Evolutionary conservation across 2,888 invertebrate genomes (phyloP).

Genomic region (Galeopsomyia nigrocyanea): DNA sequence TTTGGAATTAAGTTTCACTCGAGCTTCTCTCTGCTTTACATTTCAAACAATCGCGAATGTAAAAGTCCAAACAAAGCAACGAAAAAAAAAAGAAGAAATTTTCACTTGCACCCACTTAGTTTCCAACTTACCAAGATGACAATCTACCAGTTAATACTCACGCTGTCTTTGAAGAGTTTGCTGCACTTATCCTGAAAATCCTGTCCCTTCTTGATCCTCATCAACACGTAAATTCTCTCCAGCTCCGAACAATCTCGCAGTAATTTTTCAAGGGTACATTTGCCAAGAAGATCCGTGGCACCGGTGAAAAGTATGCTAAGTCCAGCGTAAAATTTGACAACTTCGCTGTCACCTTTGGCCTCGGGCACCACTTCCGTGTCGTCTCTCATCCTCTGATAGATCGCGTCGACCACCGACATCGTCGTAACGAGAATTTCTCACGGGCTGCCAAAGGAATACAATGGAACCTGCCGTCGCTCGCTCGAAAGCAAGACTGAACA

Average conservation of each 20-base stretch:
- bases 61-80: too few relatives aligned
- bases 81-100: too few relatives aligned
- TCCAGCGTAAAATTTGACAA: constrained; percentile 48
- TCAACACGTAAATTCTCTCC: constrained; percentile 48
- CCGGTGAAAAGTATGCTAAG: constrained; percentile 51
- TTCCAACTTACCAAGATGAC: too few relatives aligned
- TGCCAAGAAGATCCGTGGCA: constrained; percentile 51
- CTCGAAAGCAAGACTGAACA: constrained; percentile 5
- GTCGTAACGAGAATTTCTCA: not conserved
- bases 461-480: not conserved
- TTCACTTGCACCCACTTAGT: too few relatives aligned
- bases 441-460: not conserved
- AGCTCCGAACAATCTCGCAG: constrained; percentile 50
- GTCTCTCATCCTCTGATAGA: constrained; percentile 39
- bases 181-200: constrained; percentile 45
- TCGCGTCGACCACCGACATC: constrained; percentile 30
- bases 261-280: constrained; percentile 51
- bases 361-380: constrained; percentile 22
- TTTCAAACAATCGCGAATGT: too few relatives aligned
- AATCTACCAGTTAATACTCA: constrained; percentile 38
- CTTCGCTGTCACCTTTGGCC: constrained; percentile 47
- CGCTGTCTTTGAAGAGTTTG: constrained; percentile 46
- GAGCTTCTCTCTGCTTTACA: too few relatives aligned
- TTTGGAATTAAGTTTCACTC: too few relatives aligned
- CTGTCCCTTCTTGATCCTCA: constrained; percentile 45